Evolutionary conservation across 1,140 invertebrate species (phyloP), one percentile per base, ranked within the genome.

Genomic region (Asobara japonica): DNA sequence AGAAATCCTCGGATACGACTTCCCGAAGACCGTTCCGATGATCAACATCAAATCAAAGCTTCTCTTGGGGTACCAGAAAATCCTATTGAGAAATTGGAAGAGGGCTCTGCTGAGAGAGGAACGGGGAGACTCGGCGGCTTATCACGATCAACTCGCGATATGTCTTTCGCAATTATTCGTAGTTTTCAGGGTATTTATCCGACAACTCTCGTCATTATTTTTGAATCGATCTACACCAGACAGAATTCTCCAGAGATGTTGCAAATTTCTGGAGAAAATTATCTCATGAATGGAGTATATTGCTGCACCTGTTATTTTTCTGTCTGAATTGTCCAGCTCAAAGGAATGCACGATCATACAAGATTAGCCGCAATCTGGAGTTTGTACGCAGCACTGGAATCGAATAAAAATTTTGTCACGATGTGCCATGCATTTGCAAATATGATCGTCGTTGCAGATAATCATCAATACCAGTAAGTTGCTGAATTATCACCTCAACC

Each of bases 331-430:
- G 60, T 69, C 33, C 74, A 82, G 82, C 81, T 78, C 16, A 86
- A 77, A 73, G 65, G 69, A 10, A 86, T 88, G 79, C 80, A 80
- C 31, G 78, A 83, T 5, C 86, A 88, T 45, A 89, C 90, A 0
- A 79, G 84, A 36, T 76, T 91, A 20, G 89, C 90, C 4, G 89
- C 90, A 0, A 82, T 89, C 25, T 90, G 89, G 89, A 82, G 88
- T 31, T 72, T 91, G 33, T 88, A 86, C 69, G 84, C 86, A 36
- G 88, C 89, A 1, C 72, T 89, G 7, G 73, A 82, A 7, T 84
- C 86, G 0, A 86, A 86, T 45, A 85, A 82, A 7, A 86, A 90
- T 74, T 90, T 91, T 69, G 74, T 84, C 13, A 75, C 86, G 0
- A 77, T 91, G 0, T 90, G 89, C 65, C 81, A 81, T 3, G 83